Conservation (phyloP, 2,888 invertebrate species). For the Leptothorax acervorum region DNA sequence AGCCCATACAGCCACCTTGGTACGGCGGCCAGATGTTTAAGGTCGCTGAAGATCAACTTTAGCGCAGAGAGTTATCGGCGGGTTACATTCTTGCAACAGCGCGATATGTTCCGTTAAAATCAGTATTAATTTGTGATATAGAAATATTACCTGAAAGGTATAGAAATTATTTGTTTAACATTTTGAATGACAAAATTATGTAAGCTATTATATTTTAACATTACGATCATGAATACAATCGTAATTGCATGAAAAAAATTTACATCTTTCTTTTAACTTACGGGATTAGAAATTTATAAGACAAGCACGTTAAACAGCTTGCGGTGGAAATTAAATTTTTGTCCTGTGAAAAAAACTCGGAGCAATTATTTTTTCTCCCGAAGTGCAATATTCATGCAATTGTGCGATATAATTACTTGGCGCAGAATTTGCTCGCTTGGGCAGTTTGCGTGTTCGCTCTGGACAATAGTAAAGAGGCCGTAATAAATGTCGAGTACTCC, state of each 20-base stretch:
- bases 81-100: background rate
- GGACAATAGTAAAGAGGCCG: slow-evolving; percentile 36
- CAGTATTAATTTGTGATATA: background rate
- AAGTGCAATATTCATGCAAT: slow-evolving; percentile 49
- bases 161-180: no score
- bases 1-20: slow-evolving; percentile 58
- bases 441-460: slow-evolving; percentile 29
- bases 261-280: background rate
- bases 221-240: background rate
- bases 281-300: slow-evolving; percentile 4
- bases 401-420: slow-evolving; percentile 53
- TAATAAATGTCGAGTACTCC: slow-evolving; percentile 41
- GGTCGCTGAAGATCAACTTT: slow-evolving; percentile 65
- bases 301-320: background rate
- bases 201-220: background rate
- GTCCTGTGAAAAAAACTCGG: background rate
- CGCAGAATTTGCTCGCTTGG: slow-evolving; percentile 40
- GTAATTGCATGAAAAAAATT: background rate
- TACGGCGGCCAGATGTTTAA: slow-evolving; percentile 64
- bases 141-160: background rate
- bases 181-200: background rate
- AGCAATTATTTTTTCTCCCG: slow-evolving; percentile 23
- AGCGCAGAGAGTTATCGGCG: background rate
- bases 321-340: slow-evolving; percentile 37
- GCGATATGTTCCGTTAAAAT: background rate